Evolutionary conservation across 2,888 invertebrate genomes (phyloP).

Genomic region (Megamerina dolium): DNA sequence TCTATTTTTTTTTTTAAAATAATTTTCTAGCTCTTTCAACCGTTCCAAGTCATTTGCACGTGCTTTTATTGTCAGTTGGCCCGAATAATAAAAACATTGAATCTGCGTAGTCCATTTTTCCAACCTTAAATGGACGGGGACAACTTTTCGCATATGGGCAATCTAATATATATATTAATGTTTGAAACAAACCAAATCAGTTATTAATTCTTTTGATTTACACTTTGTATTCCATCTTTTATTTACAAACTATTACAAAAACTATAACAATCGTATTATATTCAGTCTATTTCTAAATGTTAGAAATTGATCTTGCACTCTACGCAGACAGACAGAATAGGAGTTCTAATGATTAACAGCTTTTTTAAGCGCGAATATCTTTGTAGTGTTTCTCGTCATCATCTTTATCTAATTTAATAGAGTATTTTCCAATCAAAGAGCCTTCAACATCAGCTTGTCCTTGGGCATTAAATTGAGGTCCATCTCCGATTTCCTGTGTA

Average conservation of each 20-base stretch:
- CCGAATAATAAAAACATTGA: too few species aligned
- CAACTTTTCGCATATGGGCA: too few species aligned
- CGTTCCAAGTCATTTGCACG: too few species aligned
- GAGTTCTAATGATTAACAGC: background rate
- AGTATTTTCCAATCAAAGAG: constrained; percentile 49
- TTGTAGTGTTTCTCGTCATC: constrained; percentile 45
- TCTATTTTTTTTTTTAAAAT: too few species aligned
- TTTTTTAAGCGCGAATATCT: constrained; percentile 26
- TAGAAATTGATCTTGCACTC: constrained; percentile 28
- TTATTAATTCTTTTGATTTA: too few species aligned
- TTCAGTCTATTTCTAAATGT: constrained; percentile 40
- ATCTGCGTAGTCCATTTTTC: too few species aligned
- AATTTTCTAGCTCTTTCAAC: too few species aligned
- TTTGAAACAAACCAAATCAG: too few species aligned
- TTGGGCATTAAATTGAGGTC: constrained; percentile 50
- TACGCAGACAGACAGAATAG: constrained; percentile 1
- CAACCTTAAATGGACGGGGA: too few species aligned
- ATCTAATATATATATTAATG: too few species aligned
- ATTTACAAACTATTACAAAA: background rate
- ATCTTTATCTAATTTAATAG: constrained; percentile 45
- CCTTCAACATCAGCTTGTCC: constrained; percentile 51
- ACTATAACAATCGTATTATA: background rate
- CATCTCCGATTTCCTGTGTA: constrained; percentile 51
- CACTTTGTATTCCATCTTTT: background rate
- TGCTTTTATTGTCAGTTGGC: too few species aligned